Evolutionary conservation across 1,140 invertebrate species (phyloP).

Genomic region (Leguminivora glycinivorella): DNA sequence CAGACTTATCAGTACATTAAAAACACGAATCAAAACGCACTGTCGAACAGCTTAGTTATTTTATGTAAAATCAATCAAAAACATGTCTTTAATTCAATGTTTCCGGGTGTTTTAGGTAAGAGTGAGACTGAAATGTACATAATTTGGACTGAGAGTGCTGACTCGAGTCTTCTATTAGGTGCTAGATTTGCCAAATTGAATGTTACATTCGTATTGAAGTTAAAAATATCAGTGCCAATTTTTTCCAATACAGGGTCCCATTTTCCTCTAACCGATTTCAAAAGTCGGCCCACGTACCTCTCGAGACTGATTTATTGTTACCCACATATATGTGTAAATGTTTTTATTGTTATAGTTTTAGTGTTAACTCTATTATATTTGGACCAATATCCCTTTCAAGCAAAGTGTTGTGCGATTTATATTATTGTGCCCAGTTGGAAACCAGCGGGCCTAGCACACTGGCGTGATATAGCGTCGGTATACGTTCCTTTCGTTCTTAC

Average conservation of each 20-base stretch:
- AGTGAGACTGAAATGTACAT: conserved; percentile 9
- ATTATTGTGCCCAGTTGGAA: too few species aligned
- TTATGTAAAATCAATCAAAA: not conserved
- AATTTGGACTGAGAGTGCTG: not conserved
- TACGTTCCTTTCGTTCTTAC: too few species aligned
- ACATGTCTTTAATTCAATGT: not conserved
- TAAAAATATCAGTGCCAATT: conserved; percentile 25
- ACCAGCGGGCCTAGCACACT: too few species aligned
- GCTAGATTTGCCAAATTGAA: conserved; percentile 7
- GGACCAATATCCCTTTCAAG: conserved; percentile 2
- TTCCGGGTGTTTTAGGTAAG: not conserved
- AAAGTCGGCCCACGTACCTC: conserved; percentile 15
- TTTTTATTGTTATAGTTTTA: conserved; percentile 8
- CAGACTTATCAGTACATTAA: not conserved
- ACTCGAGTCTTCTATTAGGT: not conserved
- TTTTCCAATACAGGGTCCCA: conserved; percentile 8
- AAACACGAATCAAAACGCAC: not conserved
- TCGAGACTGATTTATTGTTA: conserved; percentile 19
- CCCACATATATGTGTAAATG: not conserved
- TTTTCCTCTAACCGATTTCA: conserved; percentile 13
- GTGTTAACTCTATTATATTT: not conserved
- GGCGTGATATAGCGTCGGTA: too few species aligned
- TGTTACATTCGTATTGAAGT: conserved; percentile 9
- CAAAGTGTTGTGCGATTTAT: not conserved
- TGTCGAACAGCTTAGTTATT: not conserved